These are phyloP conservation scores for Mylabris sibirica DNA, from an alignment of 2,888 invertebrate species.

Conservation along the genomic window DNA sequence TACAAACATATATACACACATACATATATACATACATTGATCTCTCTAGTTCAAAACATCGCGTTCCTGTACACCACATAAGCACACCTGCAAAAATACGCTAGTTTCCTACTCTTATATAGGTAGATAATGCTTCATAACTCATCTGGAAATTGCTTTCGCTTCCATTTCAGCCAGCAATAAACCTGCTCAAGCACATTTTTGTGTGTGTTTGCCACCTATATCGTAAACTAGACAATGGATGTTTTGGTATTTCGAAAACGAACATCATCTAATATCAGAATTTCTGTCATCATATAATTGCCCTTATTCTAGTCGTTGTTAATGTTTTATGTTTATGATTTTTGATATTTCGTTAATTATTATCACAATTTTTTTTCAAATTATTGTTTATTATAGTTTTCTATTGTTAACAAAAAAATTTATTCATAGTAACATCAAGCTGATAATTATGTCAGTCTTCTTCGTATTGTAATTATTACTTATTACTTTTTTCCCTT, in stretches of 20 bases:
- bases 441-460: background rate
- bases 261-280: constrained; percentile 21
- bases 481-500: no score
- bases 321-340: background rate
- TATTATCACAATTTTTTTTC: background rate
- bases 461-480: background rate
- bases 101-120: constrained; percentile 58
- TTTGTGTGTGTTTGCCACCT: constrained; percentile 52
- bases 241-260: constrained; percentile 42
- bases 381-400: background rate
- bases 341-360: background rate
- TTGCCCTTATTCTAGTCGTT: background rate
- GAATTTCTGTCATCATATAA: background rate
- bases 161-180: constrained; percentile 60
- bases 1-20: background rate
- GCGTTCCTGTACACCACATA: constrained; percentile 51
- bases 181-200: constrained; percentile 59
- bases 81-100: constrained; percentile 61
- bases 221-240: constrained; percentile 54
- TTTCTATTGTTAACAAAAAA: background rate
- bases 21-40: constrained; percentile 33
- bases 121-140: constrained; percentile 63
- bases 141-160: constrained; percentile 61
- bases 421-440: background rate
- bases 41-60: constrained; percentile 50